These are phyloP conservation scores for Germaria angustata DNA, from an alignment of 2,888 invertebrate genomes.

Conservation along the genomic window DNA sequence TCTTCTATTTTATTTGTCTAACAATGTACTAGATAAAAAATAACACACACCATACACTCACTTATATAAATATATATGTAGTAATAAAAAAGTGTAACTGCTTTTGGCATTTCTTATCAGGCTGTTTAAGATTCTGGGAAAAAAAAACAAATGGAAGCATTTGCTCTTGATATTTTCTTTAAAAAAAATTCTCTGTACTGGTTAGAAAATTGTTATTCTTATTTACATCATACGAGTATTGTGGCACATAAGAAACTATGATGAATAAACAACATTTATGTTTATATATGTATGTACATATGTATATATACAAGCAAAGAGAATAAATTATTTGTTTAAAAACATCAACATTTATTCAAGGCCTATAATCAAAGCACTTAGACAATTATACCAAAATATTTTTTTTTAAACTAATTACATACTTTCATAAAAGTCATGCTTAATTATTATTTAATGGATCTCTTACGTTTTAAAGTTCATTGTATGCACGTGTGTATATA, in stretches of 20 bases:
- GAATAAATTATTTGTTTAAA: no score
- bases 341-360: no score
- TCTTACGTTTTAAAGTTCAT: no score
- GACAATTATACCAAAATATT: no score
- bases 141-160: conserved; percentile 13
- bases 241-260: conserved; percentile 9
- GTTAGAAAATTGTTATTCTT: conserved; percentile 52
- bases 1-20: conserved; percentile 12
- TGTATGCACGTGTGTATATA: no score
- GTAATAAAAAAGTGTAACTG: conserved; percentile 64
- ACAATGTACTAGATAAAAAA: conserved; percentile 18
- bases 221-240: conserved; percentile 55
- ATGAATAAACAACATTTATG: no score
- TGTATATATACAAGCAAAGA: no score
- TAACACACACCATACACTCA: background rate
- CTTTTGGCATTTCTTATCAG: conserved; percentile 59
- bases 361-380: no score
- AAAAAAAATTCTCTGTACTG: conserved; percentile 30
- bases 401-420: no score
- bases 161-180: conserved; percentile 21
- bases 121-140: conserved; percentile 42
- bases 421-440: no score
- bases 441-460: no score
- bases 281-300: background rate
- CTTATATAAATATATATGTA: background rate